A percentile compares a stretch with the other conserved stretches of the same genome.
Evolutionary conservation across 2,797 vertebrate genomes (phyloP).

Genomic region (Hybognathus amarus): DNA sequence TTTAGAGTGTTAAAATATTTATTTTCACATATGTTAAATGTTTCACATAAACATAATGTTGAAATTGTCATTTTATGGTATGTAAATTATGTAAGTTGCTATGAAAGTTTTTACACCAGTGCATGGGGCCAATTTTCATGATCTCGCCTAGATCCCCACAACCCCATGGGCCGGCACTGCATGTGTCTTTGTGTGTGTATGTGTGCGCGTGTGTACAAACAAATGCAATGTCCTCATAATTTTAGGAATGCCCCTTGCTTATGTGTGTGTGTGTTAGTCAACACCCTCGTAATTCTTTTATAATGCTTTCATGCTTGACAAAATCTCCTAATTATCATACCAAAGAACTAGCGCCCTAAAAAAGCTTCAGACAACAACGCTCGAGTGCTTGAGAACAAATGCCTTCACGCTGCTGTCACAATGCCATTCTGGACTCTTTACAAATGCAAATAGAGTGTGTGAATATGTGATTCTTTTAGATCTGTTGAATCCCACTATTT

Average conservation of each 20-base stretch:
- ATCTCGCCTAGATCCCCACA: no score
- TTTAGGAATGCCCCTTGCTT: neutral
- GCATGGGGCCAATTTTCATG: no score
- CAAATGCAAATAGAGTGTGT: conserved; percentile 82
- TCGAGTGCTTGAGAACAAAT: conserved; percentile 81
- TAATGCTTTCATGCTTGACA: conserved; percentile 71
- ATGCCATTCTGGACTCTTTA: conserved; percentile 67
- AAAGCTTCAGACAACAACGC: conserved; percentile 10
- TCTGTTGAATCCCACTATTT: conserved; percentile 81
- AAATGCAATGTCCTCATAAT: no score
- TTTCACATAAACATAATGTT: no score
- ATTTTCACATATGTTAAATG: no score
- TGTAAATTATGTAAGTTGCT: no score
- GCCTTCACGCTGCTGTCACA: conserved; percentile 75
- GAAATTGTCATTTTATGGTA: no score
- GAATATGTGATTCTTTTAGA: conserved; percentile 72
- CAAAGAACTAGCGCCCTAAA: conserved; percentile 77
- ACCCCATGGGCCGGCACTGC: neutral
- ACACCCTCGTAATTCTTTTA: conserved; percentile 41
- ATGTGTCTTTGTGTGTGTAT: conserved; percentile 3
- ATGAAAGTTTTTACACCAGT: no score
- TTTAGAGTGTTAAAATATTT: no score
- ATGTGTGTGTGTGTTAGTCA: neutral
- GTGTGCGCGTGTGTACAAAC: neutral
- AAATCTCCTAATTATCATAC: conserved; percentile 82